Conservation (phyloP, 1,140 invertebrate species). For the Ectropis grisescens region DNA sequence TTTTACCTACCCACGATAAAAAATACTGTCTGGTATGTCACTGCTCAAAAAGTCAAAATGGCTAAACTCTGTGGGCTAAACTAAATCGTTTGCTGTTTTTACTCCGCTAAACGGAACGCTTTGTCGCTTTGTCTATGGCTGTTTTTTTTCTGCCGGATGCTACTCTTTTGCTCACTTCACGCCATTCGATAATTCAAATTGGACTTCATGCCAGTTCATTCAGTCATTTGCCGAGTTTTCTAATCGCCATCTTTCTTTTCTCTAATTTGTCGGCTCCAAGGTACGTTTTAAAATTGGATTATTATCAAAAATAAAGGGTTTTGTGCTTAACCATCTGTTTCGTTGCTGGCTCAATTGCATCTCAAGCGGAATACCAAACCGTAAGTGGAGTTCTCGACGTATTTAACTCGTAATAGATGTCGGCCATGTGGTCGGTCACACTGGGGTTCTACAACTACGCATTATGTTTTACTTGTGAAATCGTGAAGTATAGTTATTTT, state of each 20-base stretch:
- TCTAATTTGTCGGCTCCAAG: slow-evolving; percentile 48
- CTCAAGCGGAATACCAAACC: neutral
- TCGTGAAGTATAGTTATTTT: slow-evolving; percentile 8
- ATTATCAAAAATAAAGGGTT: slow-evolving; percentile 18
- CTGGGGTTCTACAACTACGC: slow-evolving; percentile 46
- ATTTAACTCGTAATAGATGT: slow-evolving; percentile 9
- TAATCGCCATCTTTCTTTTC: slow-evolving; percentile 66
- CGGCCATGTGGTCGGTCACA: slow-evolving; percentile 55
- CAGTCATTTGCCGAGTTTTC: slow-evolving; percentile 21
- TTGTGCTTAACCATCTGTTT: slow-evolving; percentile 8
- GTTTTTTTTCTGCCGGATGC: too few relatives aligned
- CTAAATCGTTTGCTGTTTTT: too few relatives aligned
- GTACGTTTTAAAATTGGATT: slow-evolving; percentile 38
- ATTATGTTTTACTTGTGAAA: slow-evolving; percentile 43
- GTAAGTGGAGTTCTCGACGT: slow-evolving; percentile 6
- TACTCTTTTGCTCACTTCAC: neutral
- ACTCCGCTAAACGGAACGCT: too few relatives aligned
- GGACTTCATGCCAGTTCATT: slow-evolving; percentile 3
- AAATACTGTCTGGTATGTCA: too few relatives aligned
- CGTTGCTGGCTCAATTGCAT: slow-evolving; percentile 3
- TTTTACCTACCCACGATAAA: too few relatives aligned
- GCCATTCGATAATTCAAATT: slow-evolving; percentile 1
- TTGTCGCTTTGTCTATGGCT: too few relatives aligned
- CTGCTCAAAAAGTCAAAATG: too few relatives aligned
- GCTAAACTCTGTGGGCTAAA: too few relatives aligned